These are phyloP conservation scores for Calidris pygmaea DNA, from an alignment of 2,113 vertebrate species.

Conservation along the genomic window DNA sequence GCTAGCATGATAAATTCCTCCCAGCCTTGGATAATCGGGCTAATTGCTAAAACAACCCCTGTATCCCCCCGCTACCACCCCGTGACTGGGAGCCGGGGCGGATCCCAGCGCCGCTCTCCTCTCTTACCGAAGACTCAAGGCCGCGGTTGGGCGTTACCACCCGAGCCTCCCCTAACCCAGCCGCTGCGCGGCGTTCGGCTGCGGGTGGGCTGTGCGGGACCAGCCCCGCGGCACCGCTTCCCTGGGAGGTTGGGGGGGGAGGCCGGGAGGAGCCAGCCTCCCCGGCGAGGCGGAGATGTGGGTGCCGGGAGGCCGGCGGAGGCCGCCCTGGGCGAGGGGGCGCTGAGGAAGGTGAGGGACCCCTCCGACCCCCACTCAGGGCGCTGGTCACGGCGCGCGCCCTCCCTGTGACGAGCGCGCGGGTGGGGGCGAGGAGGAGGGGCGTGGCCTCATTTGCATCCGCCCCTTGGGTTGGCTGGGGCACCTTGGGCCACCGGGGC, in stretches of 20 bases:
- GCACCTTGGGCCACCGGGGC: neutral
- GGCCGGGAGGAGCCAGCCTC: too few relatives aligned
- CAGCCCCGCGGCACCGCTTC: too few relatives aligned
- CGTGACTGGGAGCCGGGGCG: accelerated
- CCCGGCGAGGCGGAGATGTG: too few relatives aligned
- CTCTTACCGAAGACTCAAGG: accelerated
- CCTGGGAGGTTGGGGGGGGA: too few relatives aligned
- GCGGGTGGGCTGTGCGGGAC: too few relatives aligned
- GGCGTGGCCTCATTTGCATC: neutral
- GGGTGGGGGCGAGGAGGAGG: too few relatives aligned
- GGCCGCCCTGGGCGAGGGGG: neutral
- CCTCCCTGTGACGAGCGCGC: neutral
- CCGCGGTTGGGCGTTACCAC: neutral
- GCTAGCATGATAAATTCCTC: accelerated
- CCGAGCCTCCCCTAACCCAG: too few relatives aligned
- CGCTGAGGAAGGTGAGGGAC: too few relatives aligned
- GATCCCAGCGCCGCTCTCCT: too few relatives aligned
- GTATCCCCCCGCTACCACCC: too few relatives aligned
- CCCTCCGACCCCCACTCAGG: neutral
- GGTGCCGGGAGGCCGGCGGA: too few relatives aligned
- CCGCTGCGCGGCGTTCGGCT: accelerated
- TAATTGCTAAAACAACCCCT: neutral
- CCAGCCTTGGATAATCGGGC: neutral
- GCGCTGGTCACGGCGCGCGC: neutral
- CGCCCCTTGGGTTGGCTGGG: neutral